Evolutionary conservation across 1,140 invertebrate species (phyloP), one percentile per base, ranked within the genome.

Genomic region (Diorhabda elongata): DNA sequence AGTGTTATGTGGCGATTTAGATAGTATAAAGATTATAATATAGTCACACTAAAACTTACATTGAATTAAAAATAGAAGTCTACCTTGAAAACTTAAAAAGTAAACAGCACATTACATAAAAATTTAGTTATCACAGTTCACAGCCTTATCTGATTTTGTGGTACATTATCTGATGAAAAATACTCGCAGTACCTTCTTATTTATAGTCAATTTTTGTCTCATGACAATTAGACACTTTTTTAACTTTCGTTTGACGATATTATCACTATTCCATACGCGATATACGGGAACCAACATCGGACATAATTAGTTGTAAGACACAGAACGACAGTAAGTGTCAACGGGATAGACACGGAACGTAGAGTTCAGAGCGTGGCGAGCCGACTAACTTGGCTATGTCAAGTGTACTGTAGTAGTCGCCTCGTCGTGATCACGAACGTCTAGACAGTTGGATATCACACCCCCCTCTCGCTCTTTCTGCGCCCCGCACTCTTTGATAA

Each of bases 221-320:
- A 78, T 77, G 62, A 73, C 75, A 73, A 66, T 66, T 57, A 79
- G 67, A 73, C 77, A 79, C 76, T 79, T 79, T 73, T 76, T 75
- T 61, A 78, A 71, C 44, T 75, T 74, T 67, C 75, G 75, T 68
- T 77, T 77, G 59, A 76, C 63, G 47, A 77, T 57, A 66, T 73
- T 70, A 58, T 61, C 59, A 61, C 59, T 61, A 41, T 41, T 11
- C 59, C 26, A 42, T 56, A 61, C 8, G 68, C 42, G 26, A 45
- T 60, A 42, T 7, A 41, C 26, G 59, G 11, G 6, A 7, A 60
- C 42, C 42, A 41, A 60, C 59, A 26, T 26, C 59, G 59, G 26
- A 60, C 59, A 60, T 26, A 7, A 42, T 11, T 60, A 60, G 11
- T 42, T 41, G 7, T 41, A 60, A 7, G 42, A 11, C 42, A 42